Evolutionary conservation across 2,888 invertebrate species (phyloP), one percentile per base, ranked within the genome.

Genomic region (Oscheius sp.): DNA sequence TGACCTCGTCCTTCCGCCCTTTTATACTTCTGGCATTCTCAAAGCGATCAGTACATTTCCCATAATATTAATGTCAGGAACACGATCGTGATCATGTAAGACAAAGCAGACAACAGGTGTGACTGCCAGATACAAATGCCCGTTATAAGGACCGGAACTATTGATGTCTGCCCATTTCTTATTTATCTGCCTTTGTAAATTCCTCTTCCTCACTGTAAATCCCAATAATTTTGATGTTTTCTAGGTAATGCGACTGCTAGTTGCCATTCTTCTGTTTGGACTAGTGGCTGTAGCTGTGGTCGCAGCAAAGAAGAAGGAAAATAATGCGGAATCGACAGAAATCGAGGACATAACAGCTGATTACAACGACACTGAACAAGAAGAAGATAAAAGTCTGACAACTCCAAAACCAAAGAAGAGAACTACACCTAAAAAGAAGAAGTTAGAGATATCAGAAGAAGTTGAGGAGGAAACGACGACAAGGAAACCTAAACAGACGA

Each of bases 21-120:
- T 59, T 12, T 61, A 43, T 61, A 43, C 18, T 18, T 35, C 7
- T 29, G 13, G 13, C 27, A 27, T 18, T 27, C 1, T 29, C 21
- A 29, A 25, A 29, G 29, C 6, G 35, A 58, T 18, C 35, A 29
- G 21, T 13, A 29, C 58, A 29, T n/a, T n/a, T 27, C 35, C n/a
- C 13, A 25, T 61, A 45, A 9, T 41, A 43, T 12, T 43, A 45
- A 41, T 18, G 41, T 43, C 43, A 41, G 45, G 45, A 61, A 61
- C 61, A 45, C 18, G 45, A 61, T 45, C 55, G 9, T 21, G 13
- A 35, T 18, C 16, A 18, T 25, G 45, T 16, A 61, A 61, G 35
- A 61, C 61, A 61, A 61, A 61, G 61, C 29, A n/a, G 9, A n/a
- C 13, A 16, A 2, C 66, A 52, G 66, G 66, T 66, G 66, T 66